phyloP scores from a whole-genome alignment of 35 echinoderm and acorn worm genomes.

The Acanthaster planci region DNA sequence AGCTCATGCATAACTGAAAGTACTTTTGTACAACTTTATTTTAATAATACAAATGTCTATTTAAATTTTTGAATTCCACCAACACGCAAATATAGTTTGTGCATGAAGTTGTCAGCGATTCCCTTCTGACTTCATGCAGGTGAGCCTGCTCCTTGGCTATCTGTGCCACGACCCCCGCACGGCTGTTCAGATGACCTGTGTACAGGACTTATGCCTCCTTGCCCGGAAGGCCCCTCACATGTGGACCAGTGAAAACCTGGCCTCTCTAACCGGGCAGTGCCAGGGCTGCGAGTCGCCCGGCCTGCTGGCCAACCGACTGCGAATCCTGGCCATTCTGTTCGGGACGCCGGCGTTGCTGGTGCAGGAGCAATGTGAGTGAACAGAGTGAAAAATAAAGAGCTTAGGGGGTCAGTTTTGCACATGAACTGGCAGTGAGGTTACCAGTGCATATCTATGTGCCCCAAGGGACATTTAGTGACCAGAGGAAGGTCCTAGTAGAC shows the following conservation, averaged over 20 bases:
- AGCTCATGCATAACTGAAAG: no score
- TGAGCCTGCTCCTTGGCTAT: conserved; percentile 69
- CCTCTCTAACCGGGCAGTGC: conserved; percentile 59
- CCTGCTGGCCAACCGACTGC: conserved; percentile 50
- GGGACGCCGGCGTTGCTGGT: conserved; percentile 57
- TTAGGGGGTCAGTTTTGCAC: no score
- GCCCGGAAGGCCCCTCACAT: conserved; percentile 89
- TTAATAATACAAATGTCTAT: no score
- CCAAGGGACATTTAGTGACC: no score
- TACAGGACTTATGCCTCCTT: conserved; percentile 63
- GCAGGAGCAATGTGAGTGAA: conserved; percentile 26
- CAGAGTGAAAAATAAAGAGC: background rate
- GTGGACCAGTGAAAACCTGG: conserved; percentile 75
- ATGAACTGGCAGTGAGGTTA: no score
- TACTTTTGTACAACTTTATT: no score
- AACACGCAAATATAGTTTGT: no score
- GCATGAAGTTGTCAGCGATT: no score
- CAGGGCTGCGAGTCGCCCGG: conserved; percentile 17
- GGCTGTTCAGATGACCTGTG: conserved; percentile 61
- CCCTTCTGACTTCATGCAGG: conserved; percentile 35
- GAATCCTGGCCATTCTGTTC: conserved; percentile 72
- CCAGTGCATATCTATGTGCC: no score
- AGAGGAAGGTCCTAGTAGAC: no score
- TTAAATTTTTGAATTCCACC: no score
- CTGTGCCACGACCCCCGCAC: conserved; percentile 60